Evolutionary conservation across 92 coral and sea anemone genomes (phyloP).

Genomic region (Anthopleura xanthogrammica): DNA sequence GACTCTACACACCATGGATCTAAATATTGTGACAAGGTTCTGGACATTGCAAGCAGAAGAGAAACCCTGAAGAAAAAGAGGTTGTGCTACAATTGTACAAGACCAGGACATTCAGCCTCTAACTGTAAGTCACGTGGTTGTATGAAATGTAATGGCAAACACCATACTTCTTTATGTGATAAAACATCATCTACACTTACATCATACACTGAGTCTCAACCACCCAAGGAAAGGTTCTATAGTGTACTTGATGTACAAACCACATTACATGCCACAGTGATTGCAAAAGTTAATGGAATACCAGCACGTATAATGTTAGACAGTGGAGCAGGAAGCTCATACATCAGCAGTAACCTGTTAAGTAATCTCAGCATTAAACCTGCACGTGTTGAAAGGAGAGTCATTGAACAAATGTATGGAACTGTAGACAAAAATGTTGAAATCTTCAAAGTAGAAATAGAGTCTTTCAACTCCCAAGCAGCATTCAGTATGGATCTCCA

Average conservation of each 20-base stretch:
- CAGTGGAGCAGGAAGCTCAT: too few relatives aligned
- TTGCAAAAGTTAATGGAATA: too few relatives aligned
- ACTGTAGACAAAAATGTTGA: slow-evolving; percentile 41
- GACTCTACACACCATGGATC: slow-evolving; percentile 7
- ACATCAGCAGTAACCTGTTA: slow-evolving; percentile 38
- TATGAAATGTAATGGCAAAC: slow-evolving; percentile 45
- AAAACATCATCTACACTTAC: neutral
- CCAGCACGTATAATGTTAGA: too few relatives aligned
- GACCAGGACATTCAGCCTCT: slow-evolving; percentile 47
- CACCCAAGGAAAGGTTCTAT: too few relatives aligned
- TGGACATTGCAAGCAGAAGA: slow-evolving; percentile 35
- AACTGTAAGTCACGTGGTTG: slow-evolving; percentile 52
- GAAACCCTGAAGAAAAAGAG: slow-evolving; percentile 33
- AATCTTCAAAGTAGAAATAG: slow-evolving; percentile 27
- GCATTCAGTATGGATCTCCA: slow-evolving; percentile 35
- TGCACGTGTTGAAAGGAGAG: slow-evolving; percentile 31
- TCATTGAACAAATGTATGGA: slow-evolving; percentile 57
- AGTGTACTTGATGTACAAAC: too few relatives aligned
- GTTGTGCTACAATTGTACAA: slow-evolving; percentile 53
- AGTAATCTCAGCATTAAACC: slow-evolving; percentile 34
- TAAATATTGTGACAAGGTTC: slow-evolving; percentile 38
- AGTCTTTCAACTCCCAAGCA: slow-evolving; percentile 1
- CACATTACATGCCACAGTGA: too few relatives aligned
- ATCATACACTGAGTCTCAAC: too few relatives aligned
- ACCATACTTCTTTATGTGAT: slow-evolving; percentile 57